Evolutionary conservation across 2,113 vertebrate genomes (phyloP), one percentile per base, ranked within the genome.

Genomic region (Phalacrocorax carbo): DNA sequence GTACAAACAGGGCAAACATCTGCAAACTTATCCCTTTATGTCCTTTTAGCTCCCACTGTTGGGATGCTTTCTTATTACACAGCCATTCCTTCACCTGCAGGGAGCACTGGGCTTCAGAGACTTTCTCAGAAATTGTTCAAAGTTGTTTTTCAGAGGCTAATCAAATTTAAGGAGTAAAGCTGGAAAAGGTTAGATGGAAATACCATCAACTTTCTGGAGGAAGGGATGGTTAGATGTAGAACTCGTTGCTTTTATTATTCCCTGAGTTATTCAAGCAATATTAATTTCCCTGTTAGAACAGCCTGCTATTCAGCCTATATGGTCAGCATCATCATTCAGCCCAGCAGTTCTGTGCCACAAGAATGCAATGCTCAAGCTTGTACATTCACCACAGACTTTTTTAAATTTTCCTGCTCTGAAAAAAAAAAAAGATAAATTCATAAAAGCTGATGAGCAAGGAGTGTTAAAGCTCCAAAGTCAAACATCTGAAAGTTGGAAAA

Each of bases 401-500:
- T 86, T 46, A 14, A 38, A 69, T 92, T 79, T 94, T 90, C 51
- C 27, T 71, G 42, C 36, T 93, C 29, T 44, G 14, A 6, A 18
- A 60, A 78, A 90, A n/a, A 55, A 27, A 15, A 29, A 32, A 60
- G 42, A 48, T 51, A 88, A 85, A 65, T 15, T 85, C 82, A 93
- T 93, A 81, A 90, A 90, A 94, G 55, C 38, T 91, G 61, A 92
- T 70, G 80, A 78, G 54, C 40, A 86, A 69, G 11, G 15, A 81
- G 27, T 92, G 77, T 79, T 92, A 89, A 90, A 88, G 9, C 22
- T 94, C 80, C 58, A 49, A 89, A 91, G 21, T 91, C 30, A 91
- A 86, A 86, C 83, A 84, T 88, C 52, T 92, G 86, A 94, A 95
- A 85, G 52, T 54, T 86, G 46, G 64, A 82, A 94, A 86, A 91